A percentile compares a stretch with the other conserved stretches of the same genome.
Conservation (phyloP, 2,888 invertebrate genomes). For the Andrena hattorfiana region DNA sequence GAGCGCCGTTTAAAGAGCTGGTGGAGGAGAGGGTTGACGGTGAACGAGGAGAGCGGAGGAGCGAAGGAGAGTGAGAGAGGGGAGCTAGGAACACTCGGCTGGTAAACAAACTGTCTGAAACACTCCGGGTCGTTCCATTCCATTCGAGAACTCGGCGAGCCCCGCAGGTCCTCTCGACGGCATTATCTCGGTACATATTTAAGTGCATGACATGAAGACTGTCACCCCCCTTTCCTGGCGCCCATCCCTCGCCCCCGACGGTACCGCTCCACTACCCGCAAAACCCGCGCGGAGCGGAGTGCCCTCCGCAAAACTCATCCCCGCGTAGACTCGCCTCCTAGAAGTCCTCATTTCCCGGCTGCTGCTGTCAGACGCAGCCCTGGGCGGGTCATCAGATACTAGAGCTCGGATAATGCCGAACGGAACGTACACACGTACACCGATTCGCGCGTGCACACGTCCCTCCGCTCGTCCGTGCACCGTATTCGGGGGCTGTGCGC, state of each 20-base stretch:
- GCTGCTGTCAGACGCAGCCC: constrained; percentile 83
- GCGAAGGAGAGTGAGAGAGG: constrained; percentile 49
- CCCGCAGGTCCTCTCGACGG: constrained; percentile 77
- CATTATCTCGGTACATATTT: constrained; percentile 84
- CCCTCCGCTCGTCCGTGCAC: constrained; percentile 3
- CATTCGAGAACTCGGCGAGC: constrained; percentile 76
- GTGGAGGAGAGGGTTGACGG: constrained; percentile 56
- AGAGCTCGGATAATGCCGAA: constrained; percentile 80
- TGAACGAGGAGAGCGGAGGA: constrained; percentile 27
- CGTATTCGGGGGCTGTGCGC: not conserved
- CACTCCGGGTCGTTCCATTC: constrained; percentile 80
- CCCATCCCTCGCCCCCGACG: constrained; percentile 47
- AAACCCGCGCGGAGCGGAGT: constrained; percentile 58
- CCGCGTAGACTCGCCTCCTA: constrained; percentile 72
- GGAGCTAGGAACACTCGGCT: constrained; percentile 73
- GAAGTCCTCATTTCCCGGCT: constrained; percentile 82
- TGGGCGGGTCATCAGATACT: constrained; percentile 84
- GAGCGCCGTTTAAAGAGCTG: constrained; percentile 51
- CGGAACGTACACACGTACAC: constrained; percentile 70
- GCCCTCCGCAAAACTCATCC: constrained; percentile 70
- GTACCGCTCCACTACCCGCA: constrained; percentile 54
- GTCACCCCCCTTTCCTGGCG: constrained; percentile 63
- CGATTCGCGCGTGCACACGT: constrained; percentile 37
- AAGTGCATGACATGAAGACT: constrained; percentile 83
- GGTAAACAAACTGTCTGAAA: constrained; percentile 84